Evolutionary conservation across 2,797 vertebrate species (phyloP).

Genomic region (Sphaeramia orbicularis): DNA sequence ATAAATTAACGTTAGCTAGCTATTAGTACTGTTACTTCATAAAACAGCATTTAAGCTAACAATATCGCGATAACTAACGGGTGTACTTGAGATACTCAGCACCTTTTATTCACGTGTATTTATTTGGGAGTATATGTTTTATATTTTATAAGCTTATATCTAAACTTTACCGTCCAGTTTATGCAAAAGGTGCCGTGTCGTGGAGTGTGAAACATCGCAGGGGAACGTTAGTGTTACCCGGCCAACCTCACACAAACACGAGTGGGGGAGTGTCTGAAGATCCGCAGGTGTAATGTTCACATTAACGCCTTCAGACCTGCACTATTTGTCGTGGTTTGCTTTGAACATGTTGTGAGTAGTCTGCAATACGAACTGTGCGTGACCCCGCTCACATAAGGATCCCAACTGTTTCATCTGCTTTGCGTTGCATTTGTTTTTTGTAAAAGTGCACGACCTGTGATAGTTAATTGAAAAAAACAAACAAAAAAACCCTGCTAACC

Average conservation of each 20-base stretch:
- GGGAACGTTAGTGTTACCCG: conserved; percentile 62
- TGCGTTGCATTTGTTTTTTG: neutral
- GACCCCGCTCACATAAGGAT: conserved; percentile 15
- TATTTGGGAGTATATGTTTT: neutral
- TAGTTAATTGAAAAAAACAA: neutral
- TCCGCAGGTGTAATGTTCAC: conserved; percentile 64
- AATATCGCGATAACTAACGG: too few relatives aligned
- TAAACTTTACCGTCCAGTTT: conserved; percentile 31
- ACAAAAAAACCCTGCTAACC: too few relatives aligned
- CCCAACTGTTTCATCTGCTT: too few relatives aligned
- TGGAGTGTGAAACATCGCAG: conserved; percentile 61
- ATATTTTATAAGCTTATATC: neutral
- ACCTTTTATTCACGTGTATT: neutral
- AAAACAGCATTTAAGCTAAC: too few relatives aligned
- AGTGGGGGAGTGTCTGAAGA: conserved; percentile 28
- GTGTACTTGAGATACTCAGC: too few relatives aligned
- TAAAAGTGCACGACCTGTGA: neutral
- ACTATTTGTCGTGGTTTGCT: conserved; percentile 10
- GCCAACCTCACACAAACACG: conserved; percentile 69
- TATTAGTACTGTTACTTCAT: neutral
- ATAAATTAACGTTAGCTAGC: conserved; percentile 36
- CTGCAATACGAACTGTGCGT: conserved; percentile 16
- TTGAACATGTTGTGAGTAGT: conserved; percentile 20
- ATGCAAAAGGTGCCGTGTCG: conserved; percentile 1
- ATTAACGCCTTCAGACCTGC: neutral